Conservation (phyloP, 2,888 invertebrate species). For the Silvanus unidentatus region DNA sequence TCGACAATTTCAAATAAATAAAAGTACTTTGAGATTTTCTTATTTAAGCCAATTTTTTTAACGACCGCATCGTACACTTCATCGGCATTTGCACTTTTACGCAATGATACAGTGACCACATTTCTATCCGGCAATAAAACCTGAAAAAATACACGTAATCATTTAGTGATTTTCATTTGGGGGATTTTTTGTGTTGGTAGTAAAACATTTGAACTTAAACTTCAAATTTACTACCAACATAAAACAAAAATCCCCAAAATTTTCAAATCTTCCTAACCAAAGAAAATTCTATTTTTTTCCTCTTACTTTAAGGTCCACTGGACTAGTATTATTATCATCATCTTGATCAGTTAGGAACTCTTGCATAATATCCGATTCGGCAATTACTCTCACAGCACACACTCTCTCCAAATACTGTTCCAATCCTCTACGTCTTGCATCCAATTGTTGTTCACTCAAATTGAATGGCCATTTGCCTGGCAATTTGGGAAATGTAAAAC, state of each 20-base stretch:
- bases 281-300: too few relatives aligned
- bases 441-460: constrained; percentile 94
- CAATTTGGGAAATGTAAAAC: constrained; percentile 93
- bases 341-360: constrained; percentile 93
- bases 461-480: constrained; percentile 99
- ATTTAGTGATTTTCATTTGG: not conserved
- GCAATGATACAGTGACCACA: constrained; percentile 81
- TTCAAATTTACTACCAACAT: not conserved
- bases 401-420: constrained; percentile 98
- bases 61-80: constrained; percentile 85
- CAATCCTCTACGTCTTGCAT: constrained; percentile 85
- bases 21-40: constrained; percentile 82
- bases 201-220: constrained; percentile 3
- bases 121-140: constrained; percentile 86
- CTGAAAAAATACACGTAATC: constrained; percentile 31
- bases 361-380: constrained; percentile 94
- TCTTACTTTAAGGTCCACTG: constrained; percentile 62
- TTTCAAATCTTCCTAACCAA: too few relatives aligned
- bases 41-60: constrained; percentile 75
- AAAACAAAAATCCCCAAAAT: too few relatives aligned
- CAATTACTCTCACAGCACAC: constrained; percentile 95
- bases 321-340: constrained; percentile 63
- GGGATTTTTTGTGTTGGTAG: not conserved
- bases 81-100: constrained; percentile 83
- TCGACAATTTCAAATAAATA: constrained; percentile 96